These are phyloP conservation scores for Helogale parvula DNA, from an alignment of 2,113 vertebrate genomes.

Conservation along the genomic window DNA sequence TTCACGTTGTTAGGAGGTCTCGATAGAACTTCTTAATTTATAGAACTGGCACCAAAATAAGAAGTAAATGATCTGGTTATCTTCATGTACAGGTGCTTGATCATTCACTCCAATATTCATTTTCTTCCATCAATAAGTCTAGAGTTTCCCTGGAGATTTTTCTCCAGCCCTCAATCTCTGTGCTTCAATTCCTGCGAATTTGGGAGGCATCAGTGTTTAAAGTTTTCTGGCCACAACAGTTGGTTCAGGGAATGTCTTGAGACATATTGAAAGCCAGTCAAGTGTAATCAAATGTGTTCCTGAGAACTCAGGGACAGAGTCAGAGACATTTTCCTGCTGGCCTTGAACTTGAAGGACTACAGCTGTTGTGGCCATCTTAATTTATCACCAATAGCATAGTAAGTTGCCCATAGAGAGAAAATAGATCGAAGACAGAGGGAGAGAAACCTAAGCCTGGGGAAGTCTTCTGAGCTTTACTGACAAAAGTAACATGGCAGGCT, in stretches of 20 bases:
- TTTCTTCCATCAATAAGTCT: neutral
- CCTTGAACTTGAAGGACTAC: neutral
- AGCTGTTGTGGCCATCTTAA: neutral
- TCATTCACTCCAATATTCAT: neutral
- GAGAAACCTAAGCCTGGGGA: neutral
- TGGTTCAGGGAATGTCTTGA: neutral
- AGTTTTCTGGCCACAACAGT: neutral
- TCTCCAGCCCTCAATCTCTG: neutral
- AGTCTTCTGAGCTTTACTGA: neutral
- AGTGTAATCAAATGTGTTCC: neutral
- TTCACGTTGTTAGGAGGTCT: neutral
- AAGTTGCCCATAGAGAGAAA: neutral
- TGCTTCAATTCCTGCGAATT: neutral
- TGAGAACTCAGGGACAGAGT: neutral
- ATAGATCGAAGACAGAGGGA: neutral
- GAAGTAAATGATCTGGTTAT: neutral
- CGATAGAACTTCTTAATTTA: conserved; percentile 4
- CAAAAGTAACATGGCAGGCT: neutral
- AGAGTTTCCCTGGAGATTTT: neutral
- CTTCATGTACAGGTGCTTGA: neutral
- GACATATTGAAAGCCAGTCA: neutral
- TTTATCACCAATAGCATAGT: neutral
- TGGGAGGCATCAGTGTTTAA: neutral
- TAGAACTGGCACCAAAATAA: neutral
- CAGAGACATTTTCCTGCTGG: neutral